Evolutionary conservation across 2,888 invertebrate species (phyloP), one percentile per base, ranked within the genome.

Genomic region (Drosophila tanythrix): DNA sequence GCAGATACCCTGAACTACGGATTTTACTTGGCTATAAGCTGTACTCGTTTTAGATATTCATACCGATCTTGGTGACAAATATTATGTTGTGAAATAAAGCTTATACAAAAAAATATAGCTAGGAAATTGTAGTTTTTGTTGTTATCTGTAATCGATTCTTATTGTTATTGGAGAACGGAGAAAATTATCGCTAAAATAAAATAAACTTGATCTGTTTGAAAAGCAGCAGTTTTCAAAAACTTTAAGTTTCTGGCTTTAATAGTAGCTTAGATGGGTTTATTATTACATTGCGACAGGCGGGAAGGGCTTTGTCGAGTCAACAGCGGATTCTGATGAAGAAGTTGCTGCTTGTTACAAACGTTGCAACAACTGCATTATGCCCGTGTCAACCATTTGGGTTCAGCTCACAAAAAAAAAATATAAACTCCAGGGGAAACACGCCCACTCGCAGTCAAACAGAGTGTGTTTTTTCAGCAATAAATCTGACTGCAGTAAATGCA

Each of bases 401-500:
- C 15, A 8, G 25, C 3, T 46, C 8, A 53, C 8, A 31, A 31
- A 31, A 36, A 35, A 21, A 10, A 31, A 33, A 21, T 13, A 33
- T 5, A 13, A 36, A 25, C 3, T 18, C 0, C 18, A 7, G n/a
- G 6, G 13, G 25, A 15, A 46, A 25, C 36, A 56, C 33, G 35
- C 38, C 58, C 10, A 35, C 27, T 43, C 21, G 33, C 29, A 50
- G 38, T 29, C 38, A 67, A 48, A 36, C 18, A 50, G 15, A 36
- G 10, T 29, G 52, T 71, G 73, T 79, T 82, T 87, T 84, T 85
- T 57, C 70, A 40, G 67, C 58, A 57, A 68, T 68, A 68, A 68
- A 70, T 68, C 67, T 70, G 68, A 58, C 69, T 74, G 79, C 74
- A 76, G 84, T 88, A 82, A 88, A 84, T 89, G 64, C 35, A 62